Evolutionary conservation across 2,888 invertebrate genomes (phyloP).

Genomic region (Scaptomyza flava): DNA sequence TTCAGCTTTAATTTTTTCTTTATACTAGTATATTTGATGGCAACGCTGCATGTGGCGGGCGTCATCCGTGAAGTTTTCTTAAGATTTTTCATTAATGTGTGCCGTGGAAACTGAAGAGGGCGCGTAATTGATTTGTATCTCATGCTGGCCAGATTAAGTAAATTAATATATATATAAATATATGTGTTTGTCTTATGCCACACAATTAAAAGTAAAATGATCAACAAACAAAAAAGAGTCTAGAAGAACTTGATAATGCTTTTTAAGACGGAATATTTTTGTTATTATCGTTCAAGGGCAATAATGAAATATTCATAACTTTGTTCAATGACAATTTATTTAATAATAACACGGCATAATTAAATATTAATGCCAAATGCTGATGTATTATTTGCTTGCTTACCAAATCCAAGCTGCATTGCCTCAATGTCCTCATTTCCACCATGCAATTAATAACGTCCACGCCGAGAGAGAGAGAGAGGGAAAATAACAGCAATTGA

Average conservation of each 20-base stretch:
- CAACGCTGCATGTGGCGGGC: constrained; percentile 62
- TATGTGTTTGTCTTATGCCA: background rate
- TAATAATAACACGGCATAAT: too few relatives aligned
- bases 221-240: background rate
- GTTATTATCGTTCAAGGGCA: too few relatives aligned
- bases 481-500: background rate
- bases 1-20: constrained; percentile 24
- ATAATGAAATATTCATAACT: too few relatives aligned
- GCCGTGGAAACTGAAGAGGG: constrained; percentile 55
- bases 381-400: background rate
- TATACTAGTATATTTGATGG: constrained; percentile 15
- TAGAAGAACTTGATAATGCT: background rate
- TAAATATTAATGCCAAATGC: background rate
- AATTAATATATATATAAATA: too few relatives aligned
- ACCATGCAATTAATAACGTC: constrained; percentile 22
- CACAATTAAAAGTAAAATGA: background rate
- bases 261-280: too few relatives aligned
- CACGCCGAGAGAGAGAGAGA: constrained; percentile 12
- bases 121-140: constrained; percentile 70
- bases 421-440: background rate
- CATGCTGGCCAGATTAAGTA: constrained; percentile 57
- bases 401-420: background rate
- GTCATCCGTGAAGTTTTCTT: constrained; percentile 52
- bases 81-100: constrained; percentile 69
- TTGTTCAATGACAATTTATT: too few relatives aligned